Base-by-base conservation (phyloP, 2,113 vertebrate species). In the Micromys minutus region DNA sequence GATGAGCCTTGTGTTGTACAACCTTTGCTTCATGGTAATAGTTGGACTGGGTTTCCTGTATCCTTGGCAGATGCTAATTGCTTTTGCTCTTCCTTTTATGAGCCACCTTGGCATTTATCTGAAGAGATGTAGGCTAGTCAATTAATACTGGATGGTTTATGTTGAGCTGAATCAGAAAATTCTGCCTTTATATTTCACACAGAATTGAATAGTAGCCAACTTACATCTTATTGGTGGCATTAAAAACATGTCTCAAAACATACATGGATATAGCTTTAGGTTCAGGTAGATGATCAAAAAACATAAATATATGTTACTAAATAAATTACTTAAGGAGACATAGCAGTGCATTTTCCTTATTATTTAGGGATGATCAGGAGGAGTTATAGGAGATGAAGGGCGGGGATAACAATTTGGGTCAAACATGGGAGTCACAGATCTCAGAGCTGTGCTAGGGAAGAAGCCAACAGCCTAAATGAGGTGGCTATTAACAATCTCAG, bases 151-250 rank as follows among this genome's bases (percentile, higher is more conserved):
- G 29, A 12, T 86, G 67, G 72, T 93, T 92, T 81, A 59, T n/a
- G 50, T 0, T 72, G 29, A 86, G 85, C 19, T 57, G 50, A 94
- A 52, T 87, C 36, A 85, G 71, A 63, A 86, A 75, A 45, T 65
- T 90, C 80, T 92, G 39, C 71, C 39, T 90, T 94, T 50, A 55
- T 36, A 52, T 91, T 65, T 87, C 31, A 74, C 31, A 19, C 36
- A n/a, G 47, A 89, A 65, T 94, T 94, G 77, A 92, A 94, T 39
- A 93, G 55, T 83, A 75, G 15, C 75, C 50, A 52, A 77, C 34
- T 16, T 85, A 16, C 91, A 84, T 90, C 67, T 79, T 91, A 81
- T 21, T 61, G 83, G 22, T 50, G 36, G 21, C 69, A 45, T 90
- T 83, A 61, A 52, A 90, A 86, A 63, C 16, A 87, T 83, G 42